Percentiles rank a stretch among this genome's conserved stretches.
phyloP scores from a whole-genome alignment of 2,888 invertebrate species.

The Lottia gigantea region DNA sequence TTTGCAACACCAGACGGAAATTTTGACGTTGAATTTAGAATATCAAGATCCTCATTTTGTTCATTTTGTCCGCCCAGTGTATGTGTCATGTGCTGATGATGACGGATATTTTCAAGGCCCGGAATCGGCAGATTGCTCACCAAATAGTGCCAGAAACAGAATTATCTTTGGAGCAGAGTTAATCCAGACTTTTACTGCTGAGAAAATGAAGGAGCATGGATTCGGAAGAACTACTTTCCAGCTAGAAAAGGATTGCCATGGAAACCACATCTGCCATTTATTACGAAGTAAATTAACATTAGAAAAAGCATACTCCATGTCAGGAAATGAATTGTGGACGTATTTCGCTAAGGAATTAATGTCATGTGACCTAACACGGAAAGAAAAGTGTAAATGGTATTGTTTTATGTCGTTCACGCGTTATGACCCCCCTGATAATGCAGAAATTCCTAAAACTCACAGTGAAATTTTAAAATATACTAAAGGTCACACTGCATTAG shows the following conservation, averaged over 20 bases:
- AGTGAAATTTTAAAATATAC: constrained; percentile 67
- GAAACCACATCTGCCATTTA: constrained; percentile 75
- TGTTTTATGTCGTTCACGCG: constrained; percentile 89
- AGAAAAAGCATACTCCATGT: constrained; percentile 78
- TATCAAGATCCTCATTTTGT: constrained; percentile 44
- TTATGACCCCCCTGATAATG: constrained; percentile 73
- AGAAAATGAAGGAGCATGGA: constrained; percentile 85
- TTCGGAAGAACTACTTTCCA: constrained; percentile 85
- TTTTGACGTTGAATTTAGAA: constrained; percentile 46
- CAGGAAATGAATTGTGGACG: constrained; percentile 83
- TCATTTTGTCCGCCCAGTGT: constrained; percentile 79
- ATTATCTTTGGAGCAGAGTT: constrained; percentile 81
- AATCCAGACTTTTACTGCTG: constrained; percentile 87
- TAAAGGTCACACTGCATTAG: constrained; percentile 86
- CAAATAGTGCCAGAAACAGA: constrained; percentile 80
- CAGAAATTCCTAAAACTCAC: constrained; percentile 72
- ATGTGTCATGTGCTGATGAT: constrained; percentile 84
- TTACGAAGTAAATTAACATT: constrained; percentile 81
- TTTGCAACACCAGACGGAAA: constrained; percentile 70
- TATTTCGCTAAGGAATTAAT: constrained; percentile 86
- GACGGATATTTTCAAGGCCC: constrained; percentile 83
- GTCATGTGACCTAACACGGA: constrained; percentile 70
- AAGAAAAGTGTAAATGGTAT: constrained; percentile 80
- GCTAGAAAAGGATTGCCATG: constrained; percentile 76
- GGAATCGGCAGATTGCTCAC: constrained; percentile 74